Conservation (phyloP, 2,797 vertebrate genomes). For the Darevskia mixta region DNA sequence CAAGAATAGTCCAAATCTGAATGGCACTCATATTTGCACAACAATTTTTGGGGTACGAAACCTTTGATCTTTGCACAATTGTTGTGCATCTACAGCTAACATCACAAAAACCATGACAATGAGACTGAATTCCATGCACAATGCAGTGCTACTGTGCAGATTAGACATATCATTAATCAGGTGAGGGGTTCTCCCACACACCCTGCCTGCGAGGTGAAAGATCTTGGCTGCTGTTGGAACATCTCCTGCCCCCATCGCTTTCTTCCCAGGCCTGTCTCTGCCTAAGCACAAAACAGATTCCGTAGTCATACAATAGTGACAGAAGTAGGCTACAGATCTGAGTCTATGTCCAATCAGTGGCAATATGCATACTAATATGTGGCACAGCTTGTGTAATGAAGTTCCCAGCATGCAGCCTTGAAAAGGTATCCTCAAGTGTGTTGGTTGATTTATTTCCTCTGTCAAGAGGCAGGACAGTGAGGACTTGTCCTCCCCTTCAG, state of each 20-base stretch:
- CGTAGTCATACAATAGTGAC: constrained; percentile 87
- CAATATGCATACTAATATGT: constrained; percentile 97
- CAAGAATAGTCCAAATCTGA: constrained; percentile 19
- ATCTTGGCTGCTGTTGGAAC: constrained; percentile 70
- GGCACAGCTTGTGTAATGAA: constrained; percentile 99
- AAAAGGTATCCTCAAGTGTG: constrained; percentile 98
- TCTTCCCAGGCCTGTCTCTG: constrained; percentile 76
- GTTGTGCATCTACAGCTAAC: too few relatives aligned
- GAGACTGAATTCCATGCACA: constrained; percentile 65
- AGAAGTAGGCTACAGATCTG: constrained; percentile 92
- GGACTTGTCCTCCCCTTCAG: constrained; percentile 94
- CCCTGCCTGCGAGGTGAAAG: constrained; percentile 59
- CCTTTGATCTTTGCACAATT: too few relatives aligned
- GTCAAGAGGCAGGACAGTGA: constrained; percentile 97
- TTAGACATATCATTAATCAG: constrained; percentile 76
- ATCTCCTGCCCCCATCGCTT: constrained; percentile 70
- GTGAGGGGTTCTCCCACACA: constrained; percentile 59
- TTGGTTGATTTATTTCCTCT: constrained; percentile 98
- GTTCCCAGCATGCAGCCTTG: constrained; percentile 96
- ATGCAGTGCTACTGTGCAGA: constrained; percentile 66
- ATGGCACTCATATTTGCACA: not conserved
- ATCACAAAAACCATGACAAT: constrained; percentile 61
- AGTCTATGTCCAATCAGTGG: constrained; percentile 89
- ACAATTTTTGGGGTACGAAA: too few relatives aligned
- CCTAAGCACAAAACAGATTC: constrained; percentile 88